Evolutionary conservation across 2,888 invertebrate species (phyloP), one percentile per base, ranked within the genome.

Genomic region (Hypena proboscidalis): DNA sequence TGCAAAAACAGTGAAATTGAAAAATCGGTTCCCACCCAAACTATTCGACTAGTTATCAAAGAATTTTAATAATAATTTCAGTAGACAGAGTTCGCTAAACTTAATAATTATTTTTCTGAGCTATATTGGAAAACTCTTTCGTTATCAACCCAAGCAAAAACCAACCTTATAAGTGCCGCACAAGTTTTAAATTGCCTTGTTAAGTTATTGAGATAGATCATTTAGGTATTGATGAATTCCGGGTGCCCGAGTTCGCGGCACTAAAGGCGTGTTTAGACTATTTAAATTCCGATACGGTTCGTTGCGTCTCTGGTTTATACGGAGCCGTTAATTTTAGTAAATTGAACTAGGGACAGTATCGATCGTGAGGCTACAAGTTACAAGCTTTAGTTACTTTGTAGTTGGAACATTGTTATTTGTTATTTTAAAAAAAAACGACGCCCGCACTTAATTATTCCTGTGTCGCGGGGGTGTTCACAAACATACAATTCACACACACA

Each of bases 261-360:
- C 75, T 79, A 81, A 82, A 88, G 79, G 80, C 81, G 82, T 81
- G 84, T 86, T 79, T 78, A 83, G 89, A 89, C 90, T 88, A 90
- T 88, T 90, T 88, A 88, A 89, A 90, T 91, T 90, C 91, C 90
- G 56, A 80, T 87, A 68, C 84, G 89, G 91, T 89, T 91, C 90
- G 91, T 91, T 91, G 91, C 91, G 77, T 83, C 74, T 77, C 83
- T 91, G 88, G 83, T 91, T 91, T 90, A 91, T 91, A 83, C 90
- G 76, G 78, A 57, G 83, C 87, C 83, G 90, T 90, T 90, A 90
- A 91, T 91, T 91, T 89, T 73, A 76, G 77, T 72, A 86, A 91
- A 87, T 89, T 90, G 81, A 80, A 80, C 71, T 70, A 30, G 41
- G 71, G 67, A 61, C 66, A 51, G 47, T 82, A 84, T 86, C 72